Conservation (phyloP, 2,888 invertebrate species). For the Tetragonisca angustula region DNA sequence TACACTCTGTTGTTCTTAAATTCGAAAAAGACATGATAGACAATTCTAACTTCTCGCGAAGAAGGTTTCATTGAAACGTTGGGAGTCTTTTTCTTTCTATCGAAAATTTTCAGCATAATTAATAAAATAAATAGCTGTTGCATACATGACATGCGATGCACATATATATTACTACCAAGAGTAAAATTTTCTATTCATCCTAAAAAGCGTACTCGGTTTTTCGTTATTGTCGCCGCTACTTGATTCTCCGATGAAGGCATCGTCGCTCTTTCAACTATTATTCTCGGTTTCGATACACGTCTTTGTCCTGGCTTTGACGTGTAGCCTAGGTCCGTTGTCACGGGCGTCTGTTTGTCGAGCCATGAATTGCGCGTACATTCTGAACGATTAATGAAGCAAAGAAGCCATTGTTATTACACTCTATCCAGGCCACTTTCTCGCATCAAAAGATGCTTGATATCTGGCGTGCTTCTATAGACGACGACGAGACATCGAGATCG, state of each 20-base stretch:
- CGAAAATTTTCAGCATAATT: too few relatives aligned
- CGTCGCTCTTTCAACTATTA: conserved; percentile 23
- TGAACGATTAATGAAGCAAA: conserved; percentile 51
- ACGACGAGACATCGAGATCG: neutral
- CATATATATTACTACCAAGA: too few relatives aligned
- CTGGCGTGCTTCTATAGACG: conserved; percentile 10
- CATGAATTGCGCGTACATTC: conserved; percentile 33
- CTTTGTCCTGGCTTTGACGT: conserved; percentile 21
- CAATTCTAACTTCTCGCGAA: neutral
- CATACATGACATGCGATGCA: too few relatives aligned
- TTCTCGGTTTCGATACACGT: conserved; percentile 24
- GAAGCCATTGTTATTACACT: conserved; percentile 34
- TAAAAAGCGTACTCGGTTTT: neutral
- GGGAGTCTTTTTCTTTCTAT: neutral
- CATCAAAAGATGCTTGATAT: conserved; percentile 32
- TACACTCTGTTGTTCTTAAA: neutral
- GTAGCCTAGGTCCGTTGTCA: conserved; percentile 5
- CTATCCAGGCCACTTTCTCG: conserved; percentile 20
- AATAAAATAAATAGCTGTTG: neutral
- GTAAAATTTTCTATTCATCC: neutral
- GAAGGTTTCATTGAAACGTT: too few relatives aligned
- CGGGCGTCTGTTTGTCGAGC: conserved; percentile 40
- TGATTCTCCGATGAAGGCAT: neutral
- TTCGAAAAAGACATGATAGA: neutral
- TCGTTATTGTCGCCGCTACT: neutral